These are phyloP conservation scores for Tympanoctomys barrerae DNA, from an alignment of 2,797 vertebrate species.

Conservation along the genomic window DNA sequence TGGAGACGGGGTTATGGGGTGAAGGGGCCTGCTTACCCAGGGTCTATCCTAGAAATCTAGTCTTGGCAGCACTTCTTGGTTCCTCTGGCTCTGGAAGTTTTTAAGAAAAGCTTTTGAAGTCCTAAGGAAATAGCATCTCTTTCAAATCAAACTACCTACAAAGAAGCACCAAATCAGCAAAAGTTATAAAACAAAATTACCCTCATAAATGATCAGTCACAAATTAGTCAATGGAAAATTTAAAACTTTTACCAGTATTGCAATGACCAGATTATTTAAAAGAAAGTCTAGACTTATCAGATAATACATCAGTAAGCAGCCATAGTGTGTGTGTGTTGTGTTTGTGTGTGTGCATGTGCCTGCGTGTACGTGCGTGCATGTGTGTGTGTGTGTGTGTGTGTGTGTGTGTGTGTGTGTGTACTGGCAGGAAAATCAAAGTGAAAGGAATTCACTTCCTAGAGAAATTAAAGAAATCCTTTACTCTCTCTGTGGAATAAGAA, in stretches of 20 bases:
- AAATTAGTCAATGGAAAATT: background rate
- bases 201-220: background rate
- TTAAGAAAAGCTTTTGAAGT: background rate
- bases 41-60: background rate
- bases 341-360: no score
- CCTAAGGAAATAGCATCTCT: background rate
- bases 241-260: background rate
- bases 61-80: background rate
- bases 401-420: no score
- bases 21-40: background rate
- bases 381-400: background rate
- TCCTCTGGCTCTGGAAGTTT: background rate
- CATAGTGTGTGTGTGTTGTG: background rate
- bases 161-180: slow-evolving; percentile 50
- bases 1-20: background rate
- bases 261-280: background rate
- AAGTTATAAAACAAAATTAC: slow-evolving; percentile 28
- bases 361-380: background rate
- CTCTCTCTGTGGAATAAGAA: slow-evolving; percentile 57
- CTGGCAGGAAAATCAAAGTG: background rate
- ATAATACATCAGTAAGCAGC: background rate
- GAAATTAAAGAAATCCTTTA: slow-evolving; percentile 51
- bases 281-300: background rate
- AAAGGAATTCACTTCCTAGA: slow-evolving; percentile 39
- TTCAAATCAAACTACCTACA: background rate